Base-by-base conservation (phyloP, 1,140 invertebrate genomes). In the Meloidogyne hapla region DNA sequence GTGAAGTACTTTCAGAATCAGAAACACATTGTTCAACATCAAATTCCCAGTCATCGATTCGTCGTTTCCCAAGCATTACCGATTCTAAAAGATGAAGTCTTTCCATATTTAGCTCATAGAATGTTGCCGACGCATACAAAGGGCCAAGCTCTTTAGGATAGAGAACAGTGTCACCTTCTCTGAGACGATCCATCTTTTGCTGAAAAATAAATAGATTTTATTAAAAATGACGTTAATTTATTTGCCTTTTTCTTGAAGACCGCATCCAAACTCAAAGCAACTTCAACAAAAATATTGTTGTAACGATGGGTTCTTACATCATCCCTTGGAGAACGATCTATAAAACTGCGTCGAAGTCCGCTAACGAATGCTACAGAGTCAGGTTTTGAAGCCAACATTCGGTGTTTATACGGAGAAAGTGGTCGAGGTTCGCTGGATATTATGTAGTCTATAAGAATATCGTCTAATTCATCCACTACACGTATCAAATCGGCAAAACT, bases 21-120 rank as follows among this genome's bases (percentile, higher is more conserved):
- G 64, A 61, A 56, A 73, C 15, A 23, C 71, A 23, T 33, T 73
- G 71, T 28, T 73, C 71, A 28, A 13, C 26, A n/a, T 73, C 56
- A 64, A 73, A 73, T 21, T 73, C 71, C 71, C 71, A 73, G 26
- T 73, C 71, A 64, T 33, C 56, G 12, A 73, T 64, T 73, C 56
- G 12, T 21, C 26, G 48, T 61, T 73, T 64, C 2, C 71, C 71
- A 21, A 73, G 33, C 23, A 73, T 33, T 64, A 63, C 28, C 23
- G 71, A 25, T 38, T 73, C 71, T 23, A 73, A 42, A 1, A 40
- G 23, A 6, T 64, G 56, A 25, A 73, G 23, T 56, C 56, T 61
- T 64, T 61, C 23, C 71, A 73, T 28, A 64, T 73, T 73, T 64
- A 73, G 23, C 4, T 56, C 42, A 6, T 73, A 63, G 28, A 61